phyloP scores from a whole-genome alignment of 1,140 invertebrate genomes.

The Mycetomoellerius zeteki region DNA sequence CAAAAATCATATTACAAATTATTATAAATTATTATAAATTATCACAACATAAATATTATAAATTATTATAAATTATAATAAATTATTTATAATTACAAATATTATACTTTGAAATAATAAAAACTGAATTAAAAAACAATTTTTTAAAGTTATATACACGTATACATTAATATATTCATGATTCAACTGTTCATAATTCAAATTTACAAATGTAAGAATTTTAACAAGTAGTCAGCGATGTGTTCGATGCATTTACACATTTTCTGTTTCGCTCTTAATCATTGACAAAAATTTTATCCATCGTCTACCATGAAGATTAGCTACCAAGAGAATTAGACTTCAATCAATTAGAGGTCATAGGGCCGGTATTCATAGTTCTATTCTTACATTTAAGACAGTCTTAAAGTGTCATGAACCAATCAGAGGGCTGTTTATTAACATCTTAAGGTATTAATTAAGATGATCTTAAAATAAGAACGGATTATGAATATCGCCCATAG shows the following conservation, averaged over 20 bases:
- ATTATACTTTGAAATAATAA: background rate
- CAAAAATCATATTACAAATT: too few species aligned
- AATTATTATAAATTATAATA: too few species aligned
- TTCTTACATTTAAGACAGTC: too few species aligned
- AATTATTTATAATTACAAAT: background rate
- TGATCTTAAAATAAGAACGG: too few species aligned
- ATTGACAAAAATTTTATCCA: background rate
- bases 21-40: too few species aligned
- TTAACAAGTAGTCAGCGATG: background rate
- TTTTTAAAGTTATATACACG: background rate
- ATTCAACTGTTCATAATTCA: background rate
- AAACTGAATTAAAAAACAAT: background rate
- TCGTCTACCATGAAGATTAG: constrained; percentile 25
- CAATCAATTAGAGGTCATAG: constrained; percentile 72
- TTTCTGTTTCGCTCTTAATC: background rate
- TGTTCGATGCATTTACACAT: background rate
- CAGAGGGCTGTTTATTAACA: too few species aligned
- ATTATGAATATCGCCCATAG: constrained; percentile 11
- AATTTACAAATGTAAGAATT: background rate
- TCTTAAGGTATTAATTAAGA: too few species aligned
- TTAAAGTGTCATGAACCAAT: too few species aligned
- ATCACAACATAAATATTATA: too few species aligned
- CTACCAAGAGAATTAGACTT: background rate
- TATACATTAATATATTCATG: background rate
- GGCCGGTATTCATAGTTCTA: too few species aligned